A percentile compares a stretch with the other conserved stretches of the same genome.
These are phyloP conservation scores for Phyllopteryx taeniolatus DNA, from an alignment of 2,113 vertebrate genomes.

Conservation along the genomic window DNA sequence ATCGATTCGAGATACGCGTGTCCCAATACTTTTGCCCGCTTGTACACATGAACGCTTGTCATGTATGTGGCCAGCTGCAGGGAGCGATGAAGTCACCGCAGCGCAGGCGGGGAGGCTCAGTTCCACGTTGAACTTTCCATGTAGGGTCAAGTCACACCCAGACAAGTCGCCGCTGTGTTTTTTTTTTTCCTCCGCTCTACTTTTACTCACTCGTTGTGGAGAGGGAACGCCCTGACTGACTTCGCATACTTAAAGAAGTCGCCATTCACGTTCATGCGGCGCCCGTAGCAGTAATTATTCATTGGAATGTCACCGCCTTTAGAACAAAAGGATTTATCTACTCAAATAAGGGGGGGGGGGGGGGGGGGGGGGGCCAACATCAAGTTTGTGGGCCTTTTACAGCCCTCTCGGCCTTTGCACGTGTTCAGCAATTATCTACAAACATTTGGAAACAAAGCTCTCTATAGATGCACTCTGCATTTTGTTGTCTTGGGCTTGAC, in stretches of 20 bases:
- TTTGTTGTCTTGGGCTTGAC: too few species aligned
- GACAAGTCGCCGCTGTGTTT: constrained; percentile 20
- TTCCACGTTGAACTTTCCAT: constrained; percentile 62
- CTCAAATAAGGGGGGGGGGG: too few species aligned
- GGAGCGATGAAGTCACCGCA: constrained; percentile 50
- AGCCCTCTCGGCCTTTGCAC: too few species aligned
- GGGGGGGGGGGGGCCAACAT: not conserved
- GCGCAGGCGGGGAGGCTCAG: constrained; percentile 4
- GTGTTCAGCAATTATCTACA: too few species aligned
- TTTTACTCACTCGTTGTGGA: constrained; percentile 11
- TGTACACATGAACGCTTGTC: constrained; percentile 28
- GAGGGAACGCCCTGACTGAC: constrained; percentile 57
- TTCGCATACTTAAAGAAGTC: constrained; percentile 49
- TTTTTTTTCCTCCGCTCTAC: not conserved
- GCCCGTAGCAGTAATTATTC: constrained; percentile 29
- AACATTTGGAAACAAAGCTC: too few species aligned
- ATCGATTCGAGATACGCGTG: not conserved
- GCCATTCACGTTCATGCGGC: constrained; percentile 24
- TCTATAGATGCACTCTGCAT: too few species aligned
- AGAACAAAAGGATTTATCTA: constrained; percentile 6
- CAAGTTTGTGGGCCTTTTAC: not conserved
- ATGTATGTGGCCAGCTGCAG: constrained; percentile 26
- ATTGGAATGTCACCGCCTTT: constrained; percentile 3
- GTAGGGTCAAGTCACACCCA: constrained; percentile 57
- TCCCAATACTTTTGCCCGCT: not conserved